Base-by-base conservation (phyloP, 2,113 vertebrate genomes). In the Triplophysa rosa region DNA sequence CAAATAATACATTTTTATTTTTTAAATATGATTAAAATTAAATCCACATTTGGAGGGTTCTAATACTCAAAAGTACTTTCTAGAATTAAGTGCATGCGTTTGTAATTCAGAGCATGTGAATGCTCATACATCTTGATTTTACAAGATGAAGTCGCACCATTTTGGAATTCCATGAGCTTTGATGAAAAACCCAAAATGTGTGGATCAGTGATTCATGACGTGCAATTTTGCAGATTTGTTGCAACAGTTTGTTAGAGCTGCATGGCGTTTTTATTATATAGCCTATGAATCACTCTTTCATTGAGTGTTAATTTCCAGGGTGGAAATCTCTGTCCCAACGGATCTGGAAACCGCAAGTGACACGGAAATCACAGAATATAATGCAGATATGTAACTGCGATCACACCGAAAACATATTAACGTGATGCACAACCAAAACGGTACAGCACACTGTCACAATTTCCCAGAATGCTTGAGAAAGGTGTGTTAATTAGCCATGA, bases 401-500 rank as follows among this genome's bases (percentile, higher is more conserved):
- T 62, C 67, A 71, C 68, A 82, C 47, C 24, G 45, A 58, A 49
- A 40, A 64, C 33, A 75, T 56, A 59, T 37, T 75, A 21, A 58
- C n/a, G 8, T 58, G 54, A 58, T n/a, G 4, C 54, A 58, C 17
- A 19, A n/a, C 52, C 3, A 19, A 8, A 58, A 21, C n/a, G n/a
- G n/a, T 21, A 14, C 54, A 58, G 6, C 19, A 21, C 54, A n/a
- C 1, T 19, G n/a, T 84, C 85, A 77, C 66, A 79, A 62, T 84
- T 72, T 89, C 83, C 85, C 86, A 85, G 85, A 85, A 87, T 88
- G 13, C 79, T 82, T 71, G 4, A 81, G 80, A 67, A 84, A 87
- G 73, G 82, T 85, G 83, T 24, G 67, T 80, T 85, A 90, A 90
- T 91, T 87, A 87, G 77, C 82, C 88, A 80, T 89, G 78, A 88